Evolutionary conservation across 2,888 invertebrate genomes (phyloP).

Genomic region (Liposcelis brunnea): DNA sequence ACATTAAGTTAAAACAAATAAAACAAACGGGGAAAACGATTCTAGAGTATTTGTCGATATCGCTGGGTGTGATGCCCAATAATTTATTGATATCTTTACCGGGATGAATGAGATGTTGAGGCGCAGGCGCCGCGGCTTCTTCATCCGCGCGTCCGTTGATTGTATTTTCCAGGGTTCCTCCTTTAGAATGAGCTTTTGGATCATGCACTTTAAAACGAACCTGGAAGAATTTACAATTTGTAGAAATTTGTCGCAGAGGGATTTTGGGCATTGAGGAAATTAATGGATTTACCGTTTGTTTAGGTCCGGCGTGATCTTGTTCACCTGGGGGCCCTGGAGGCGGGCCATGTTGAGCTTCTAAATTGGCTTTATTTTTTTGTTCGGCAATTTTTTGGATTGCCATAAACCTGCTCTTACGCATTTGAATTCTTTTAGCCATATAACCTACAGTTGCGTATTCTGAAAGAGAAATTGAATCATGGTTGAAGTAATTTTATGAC

Average conservation of each 20-base stretch:
- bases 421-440: conserved; percentile 92
- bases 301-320: conserved; percentile 47
- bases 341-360: conserved; percentile 36
- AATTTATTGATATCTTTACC: conserved; percentile 86
- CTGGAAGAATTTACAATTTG: conserved; percentile 65
- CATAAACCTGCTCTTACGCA: conserved; percentile 83
- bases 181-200: conserved; percentile 85
- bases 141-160: conserved; percentile 61
- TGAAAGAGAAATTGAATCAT: conserved; percentile 34
- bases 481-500: too few relatives aligned
- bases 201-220: conserved; percentile 90
- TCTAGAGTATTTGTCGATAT: conserved; percentile 97
- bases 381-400: conserved; percentile 83
- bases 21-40: conserved; percentile 97
- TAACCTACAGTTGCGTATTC: conserved; percentile 97
- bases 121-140: conserved; percentile 40
- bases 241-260: conserved; percentile 22
- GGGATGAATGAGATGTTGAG: conserved; percentile 64
- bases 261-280: too few relatives aligned
- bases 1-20: conserved; percentile 96
- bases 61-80: conserved; percentile 85
- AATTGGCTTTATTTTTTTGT: conserved; percentile 66
- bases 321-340: conserved; percentile 41
- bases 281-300: conserved; percentile 47
- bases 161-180: conserved; percentile 78